Conservation (phyloP, 2,888 invertebrate genomes). For the Trichogramma evanescens region DNA sequence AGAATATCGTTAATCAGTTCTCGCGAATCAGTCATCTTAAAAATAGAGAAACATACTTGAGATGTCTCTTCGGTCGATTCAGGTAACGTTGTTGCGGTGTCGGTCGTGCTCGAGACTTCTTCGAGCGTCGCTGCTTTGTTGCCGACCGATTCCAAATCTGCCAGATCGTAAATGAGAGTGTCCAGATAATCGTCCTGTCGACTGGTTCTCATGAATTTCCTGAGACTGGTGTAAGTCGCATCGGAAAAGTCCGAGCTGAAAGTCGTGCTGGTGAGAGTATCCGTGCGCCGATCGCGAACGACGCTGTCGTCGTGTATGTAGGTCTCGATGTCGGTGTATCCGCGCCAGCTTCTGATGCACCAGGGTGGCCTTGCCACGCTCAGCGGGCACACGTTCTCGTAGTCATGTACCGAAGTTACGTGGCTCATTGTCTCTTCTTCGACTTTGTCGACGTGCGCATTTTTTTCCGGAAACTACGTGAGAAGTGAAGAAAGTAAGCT, state of each 20-base stretch:
- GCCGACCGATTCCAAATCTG: slow-evolving; percentile 38
- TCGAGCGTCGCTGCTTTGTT: slow-evolving; percentile 9
- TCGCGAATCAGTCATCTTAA: background rate
- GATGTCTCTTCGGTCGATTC: slow-evolving; percentile 24
- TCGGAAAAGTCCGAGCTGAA: slow-evolving; percentile 51
- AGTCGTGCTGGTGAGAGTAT: slow-evolving; percentile 50
- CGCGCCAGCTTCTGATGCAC: slow-evolving; percentile 61
- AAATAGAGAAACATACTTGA: slow-evolving; percentile 3
- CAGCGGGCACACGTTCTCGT: slow-evolving; percentile 60
- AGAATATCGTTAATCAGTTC: slow-evolving; percentile 21
- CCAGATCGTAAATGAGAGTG: slow-evolving; percentile 49
- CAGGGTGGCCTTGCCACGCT: slow-evolving; percentile 60
- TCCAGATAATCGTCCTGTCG: slow-evolving; percentile 52
- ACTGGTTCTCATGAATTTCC: slow-evolving; percentile 26
- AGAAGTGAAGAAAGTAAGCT: too few relatives aligned
- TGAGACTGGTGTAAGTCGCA: slow-evolving; percentile 30
- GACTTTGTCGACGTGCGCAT: slow-evolving; percentile 10
- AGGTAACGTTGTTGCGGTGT: slow-evolving; percentile 8
- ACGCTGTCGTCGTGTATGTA: slow-evolving; percentile 59
- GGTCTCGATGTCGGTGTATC: slow-evolving; percentile 60
- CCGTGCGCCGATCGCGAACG: slow-evolving; percentile 52
- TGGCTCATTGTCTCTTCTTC: slow-evolving; percentile 46
- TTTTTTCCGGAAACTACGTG: slow-evolving; percentile 13
- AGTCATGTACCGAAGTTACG: slow-evolving; percentile 58
- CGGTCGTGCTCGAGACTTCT: slow-evolving; percentile 8